Conservation (phyloP, 1,140 invertebrate genomes). For the Brachionus angularis region DNA sequence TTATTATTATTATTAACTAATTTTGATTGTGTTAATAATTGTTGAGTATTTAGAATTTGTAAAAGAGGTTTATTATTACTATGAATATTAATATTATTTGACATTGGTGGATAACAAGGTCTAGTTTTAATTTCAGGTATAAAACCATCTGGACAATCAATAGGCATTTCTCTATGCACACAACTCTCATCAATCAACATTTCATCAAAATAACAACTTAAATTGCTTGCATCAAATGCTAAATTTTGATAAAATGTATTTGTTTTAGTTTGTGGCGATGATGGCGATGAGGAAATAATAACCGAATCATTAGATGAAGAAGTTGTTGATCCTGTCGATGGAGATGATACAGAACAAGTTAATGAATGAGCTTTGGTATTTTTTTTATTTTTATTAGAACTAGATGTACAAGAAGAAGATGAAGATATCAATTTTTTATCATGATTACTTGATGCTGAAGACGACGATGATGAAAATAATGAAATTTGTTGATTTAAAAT, state of each 20-base stretch:
- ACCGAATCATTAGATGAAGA: too few relatives aligned
- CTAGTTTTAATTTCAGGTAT: conserved; percentile 82
- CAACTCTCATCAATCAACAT: conserved; percentile 47
- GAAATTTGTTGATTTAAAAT: too few relatives aligned
- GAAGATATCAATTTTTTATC: too few relatives aligned
- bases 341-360: too few relatives aligned
- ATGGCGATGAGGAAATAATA: neutral
- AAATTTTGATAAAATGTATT: neutral
- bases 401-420: too few relatives aligned
- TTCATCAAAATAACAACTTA: conserved; percentile 5
- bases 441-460: too few relatives aligned
- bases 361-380: too few relatives aligned
- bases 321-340: conserved; percentile 8
- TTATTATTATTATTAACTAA: conserved; percentile 38
- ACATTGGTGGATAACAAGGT: conserved; percentile 78
- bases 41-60: conserved; percentile 49
- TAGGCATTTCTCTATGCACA: conserved; percentile 78
- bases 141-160: conserved; percentile 93
- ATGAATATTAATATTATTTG: too few relatives aligned
- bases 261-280: conserved; percentile 1
- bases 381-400: too few relatives aligned
- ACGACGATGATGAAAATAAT: too few relatives aligned
- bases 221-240: neutral
- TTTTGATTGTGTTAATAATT: conserved; percentile 53
- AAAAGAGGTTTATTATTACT: neutral